A percentile compares a stretch with the other conserved stretches of the same genome.
These are phyloP conservation scores for Chionomys nivalis DNA, from an alignment of 2,113 vertebrate genomes.

Conservation along the genomic window DNA sequence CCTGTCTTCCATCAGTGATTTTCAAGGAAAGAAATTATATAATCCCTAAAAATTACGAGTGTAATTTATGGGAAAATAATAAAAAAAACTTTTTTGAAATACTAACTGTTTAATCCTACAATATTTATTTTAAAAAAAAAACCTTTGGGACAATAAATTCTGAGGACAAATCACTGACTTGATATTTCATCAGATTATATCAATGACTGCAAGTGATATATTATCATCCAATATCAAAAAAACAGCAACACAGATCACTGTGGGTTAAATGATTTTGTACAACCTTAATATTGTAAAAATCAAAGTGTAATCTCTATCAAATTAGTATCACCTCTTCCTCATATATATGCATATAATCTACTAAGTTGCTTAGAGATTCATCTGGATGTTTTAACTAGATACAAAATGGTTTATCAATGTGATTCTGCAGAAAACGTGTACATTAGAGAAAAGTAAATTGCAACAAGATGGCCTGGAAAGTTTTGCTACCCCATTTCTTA, in stretches of 20 bases:
- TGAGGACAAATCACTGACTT: background rate
- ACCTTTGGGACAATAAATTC: background rate
- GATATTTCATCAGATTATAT: background rate
- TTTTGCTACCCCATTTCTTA: background rate
- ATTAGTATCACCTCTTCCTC: background rate
- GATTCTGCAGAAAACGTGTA: background rate
- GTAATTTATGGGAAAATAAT: background rate
- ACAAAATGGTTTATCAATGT: background rate
- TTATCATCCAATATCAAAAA: conserved; percentile 45
- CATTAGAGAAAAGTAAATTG: background rate
- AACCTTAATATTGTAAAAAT: conserved; percentile 35
- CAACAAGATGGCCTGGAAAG: background rate
- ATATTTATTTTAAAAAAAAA: background rate
- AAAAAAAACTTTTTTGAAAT: conserved; percentile 7
- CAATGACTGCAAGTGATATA: background rate
- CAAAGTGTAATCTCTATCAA: conserved; percentile 26
- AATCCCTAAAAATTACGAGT: background rate
- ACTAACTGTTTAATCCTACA: background rate
- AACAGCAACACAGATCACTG: background rate
- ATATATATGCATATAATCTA: background rate
- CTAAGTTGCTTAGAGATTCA: background rate
- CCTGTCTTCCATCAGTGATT: background rate
- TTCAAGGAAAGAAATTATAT: background rate
- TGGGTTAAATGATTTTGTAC: background rate
- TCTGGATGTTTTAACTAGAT: background rate